A percentile compares a stretch with the other conserved stretches of the same genome.
These are phyloP conservation scores for Eurytoma adleriae DNA, from an alignment of 2,888 invertebrate species.

Conservation along the genomic window DNA sequence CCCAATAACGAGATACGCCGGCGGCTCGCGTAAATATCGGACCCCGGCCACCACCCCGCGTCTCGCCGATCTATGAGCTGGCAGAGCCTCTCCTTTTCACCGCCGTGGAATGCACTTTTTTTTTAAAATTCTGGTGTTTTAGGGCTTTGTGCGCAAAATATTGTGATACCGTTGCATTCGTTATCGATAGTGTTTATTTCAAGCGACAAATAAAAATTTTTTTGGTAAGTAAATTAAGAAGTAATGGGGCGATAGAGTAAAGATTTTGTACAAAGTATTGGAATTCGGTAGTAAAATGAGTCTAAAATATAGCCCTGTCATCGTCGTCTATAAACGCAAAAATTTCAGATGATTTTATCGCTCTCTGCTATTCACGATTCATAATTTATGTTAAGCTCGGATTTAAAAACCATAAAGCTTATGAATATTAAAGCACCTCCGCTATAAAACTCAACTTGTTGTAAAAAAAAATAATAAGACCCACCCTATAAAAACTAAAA, in stretches of 20 bases:
- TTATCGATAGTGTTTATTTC: not conserved
- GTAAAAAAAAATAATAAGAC: no score
- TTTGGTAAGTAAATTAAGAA: not conserved
- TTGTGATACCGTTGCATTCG: not conserved
- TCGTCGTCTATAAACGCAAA: not conserved
- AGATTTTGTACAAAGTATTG: not conserved
- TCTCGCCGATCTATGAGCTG: not conserved
- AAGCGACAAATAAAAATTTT: not conserved
- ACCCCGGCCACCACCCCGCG: not conserved
- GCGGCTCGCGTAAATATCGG: conserved; percentile 18
- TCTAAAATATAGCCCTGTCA: no score
- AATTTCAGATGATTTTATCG: not conserved
- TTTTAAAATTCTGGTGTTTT: no score
- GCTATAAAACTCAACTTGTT: not conserved
- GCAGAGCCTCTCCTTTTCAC: no score
- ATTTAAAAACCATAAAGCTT: conserved; percentile 26
- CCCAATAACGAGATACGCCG: conserved; percentile 44
- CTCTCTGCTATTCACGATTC: conserved; percentile 4
- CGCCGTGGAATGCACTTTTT: no score
- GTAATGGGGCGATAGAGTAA: no score
- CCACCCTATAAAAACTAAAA: not conserved
- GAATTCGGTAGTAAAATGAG: no score
- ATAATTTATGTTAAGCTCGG: conserved; percentile 17
- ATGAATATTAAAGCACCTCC: conserved; percentile 4
- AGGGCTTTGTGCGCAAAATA: no score